Evolutionary conservation across 2,113 vertebrate species (phyloP).

Genomic region (Chloropsis cyanopogon): DNA sequence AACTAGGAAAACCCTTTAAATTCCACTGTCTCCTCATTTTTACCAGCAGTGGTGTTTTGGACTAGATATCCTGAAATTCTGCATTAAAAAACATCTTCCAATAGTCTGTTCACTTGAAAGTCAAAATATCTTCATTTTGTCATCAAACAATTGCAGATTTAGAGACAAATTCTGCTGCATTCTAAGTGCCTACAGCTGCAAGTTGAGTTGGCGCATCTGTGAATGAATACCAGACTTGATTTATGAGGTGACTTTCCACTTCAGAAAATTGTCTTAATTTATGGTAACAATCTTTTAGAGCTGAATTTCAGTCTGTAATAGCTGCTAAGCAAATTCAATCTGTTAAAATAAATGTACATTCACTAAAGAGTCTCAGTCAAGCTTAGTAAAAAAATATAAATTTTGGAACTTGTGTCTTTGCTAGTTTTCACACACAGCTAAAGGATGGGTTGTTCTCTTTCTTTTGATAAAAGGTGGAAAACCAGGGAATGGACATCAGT

Average conservation of each 20-base stretch:
- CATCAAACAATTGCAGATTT: neutral
- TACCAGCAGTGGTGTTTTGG: neutral
- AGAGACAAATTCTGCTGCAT: neutral
- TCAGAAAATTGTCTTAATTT: neutral
- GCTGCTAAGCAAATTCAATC: neutral
- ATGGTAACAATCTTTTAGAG: neutral
- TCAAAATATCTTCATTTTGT: neutral
- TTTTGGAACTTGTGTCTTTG: neutral
- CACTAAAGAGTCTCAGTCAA: neutral
- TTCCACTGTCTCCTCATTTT: neutral
- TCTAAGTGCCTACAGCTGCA: neutral
- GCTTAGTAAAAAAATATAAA: neutral
- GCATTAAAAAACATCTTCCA: neutral
- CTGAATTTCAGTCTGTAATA: neutral
- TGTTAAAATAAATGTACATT: neutral
- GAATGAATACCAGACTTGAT: neutral
- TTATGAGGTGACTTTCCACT: neutral
- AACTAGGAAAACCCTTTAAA: neutral
- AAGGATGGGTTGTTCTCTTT: neutral
- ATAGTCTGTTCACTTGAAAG: neutral
- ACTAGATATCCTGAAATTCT: neutral
- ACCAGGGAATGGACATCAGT: neutral
- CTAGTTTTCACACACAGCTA: neutral
- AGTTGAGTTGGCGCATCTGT: neutral
- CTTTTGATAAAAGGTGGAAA: neutral